phyloP scores from a whole-genome alignment of 1,140 invertebrate species.

The Cotesia glomerata region DNA sequence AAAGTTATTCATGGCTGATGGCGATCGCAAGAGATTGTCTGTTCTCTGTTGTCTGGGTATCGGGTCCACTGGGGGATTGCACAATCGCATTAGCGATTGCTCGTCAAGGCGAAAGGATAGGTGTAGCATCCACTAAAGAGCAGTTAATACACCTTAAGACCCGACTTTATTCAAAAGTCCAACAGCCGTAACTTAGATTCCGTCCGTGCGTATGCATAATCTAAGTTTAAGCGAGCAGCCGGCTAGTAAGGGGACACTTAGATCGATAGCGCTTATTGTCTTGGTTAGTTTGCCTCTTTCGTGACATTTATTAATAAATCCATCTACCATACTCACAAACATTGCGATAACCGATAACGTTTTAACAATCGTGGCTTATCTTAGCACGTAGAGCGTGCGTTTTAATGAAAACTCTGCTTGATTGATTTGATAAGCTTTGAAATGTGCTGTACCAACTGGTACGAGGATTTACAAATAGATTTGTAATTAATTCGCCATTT shows the following conservation, averaged over 20 bases:
- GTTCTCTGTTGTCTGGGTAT: neutral
- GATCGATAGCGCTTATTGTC: conserved; percentile 4
- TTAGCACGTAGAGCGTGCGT: no score
- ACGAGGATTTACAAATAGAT: neutral
- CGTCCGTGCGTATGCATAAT: conserved; percentile 16
- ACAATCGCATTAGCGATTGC: conserved; percentile 15
- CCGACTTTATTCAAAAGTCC: neutral
- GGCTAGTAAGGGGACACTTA: conserved; percentile 1
- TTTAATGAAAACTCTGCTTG: neutral
- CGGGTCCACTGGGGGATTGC: conserved; percentile 10
- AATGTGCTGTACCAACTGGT: no score
- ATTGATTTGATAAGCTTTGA: no score
- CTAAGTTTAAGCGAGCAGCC: neutral
- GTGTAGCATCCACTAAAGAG: neutral
- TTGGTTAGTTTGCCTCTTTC: neutral
- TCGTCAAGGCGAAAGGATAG: conserved; percentile 13
- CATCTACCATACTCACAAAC: no score
- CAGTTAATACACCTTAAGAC: no score
- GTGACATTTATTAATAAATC: conserved; percentile 1
- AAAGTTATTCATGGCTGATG: neutral
- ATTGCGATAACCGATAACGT: no score
- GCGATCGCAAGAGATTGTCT: conserved; percentile 3
- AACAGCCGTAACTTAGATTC: neutral
- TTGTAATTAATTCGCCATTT: neutral
- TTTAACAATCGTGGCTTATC: no score